These are phyloP conservation scores for Ditula angustiorana DNA, from an alignment of 2,888 invertebrate species.

Conservation along the genomic window DNA sequence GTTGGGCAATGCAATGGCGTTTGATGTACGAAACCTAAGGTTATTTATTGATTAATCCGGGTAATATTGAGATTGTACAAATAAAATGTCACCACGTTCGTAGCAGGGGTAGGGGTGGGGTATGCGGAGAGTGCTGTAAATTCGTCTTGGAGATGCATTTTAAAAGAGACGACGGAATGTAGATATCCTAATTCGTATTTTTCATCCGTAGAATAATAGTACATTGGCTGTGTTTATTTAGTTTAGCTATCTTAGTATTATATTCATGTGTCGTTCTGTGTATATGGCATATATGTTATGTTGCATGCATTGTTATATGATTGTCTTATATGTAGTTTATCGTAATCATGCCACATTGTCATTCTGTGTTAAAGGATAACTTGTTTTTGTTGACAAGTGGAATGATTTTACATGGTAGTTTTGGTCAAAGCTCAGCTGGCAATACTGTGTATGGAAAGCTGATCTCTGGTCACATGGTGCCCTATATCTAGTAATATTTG, in stretches of 20 bases:
- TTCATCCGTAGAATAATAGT: slow-evolving; percentile 11
- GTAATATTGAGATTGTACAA: neutral
- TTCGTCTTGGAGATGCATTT: neutral
- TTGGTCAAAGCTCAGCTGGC: slow-evolving; percentile 1
- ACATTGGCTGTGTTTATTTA: slow-evolving; percentile 13
- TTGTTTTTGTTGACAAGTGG: slow-evolving; percentile 7
- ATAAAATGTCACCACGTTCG: slow-evolving; percentile 3
- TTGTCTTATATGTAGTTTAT: slow-evolving; percentile 14
- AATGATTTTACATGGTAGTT: neutral
- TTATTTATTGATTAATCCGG: neutral
- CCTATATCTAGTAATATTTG: slow-evolving; percentile 42
- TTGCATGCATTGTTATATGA: slow-evolving; percentile 68
- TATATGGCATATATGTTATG: slow-evolving; percentile 51
- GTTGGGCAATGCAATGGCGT: no score
- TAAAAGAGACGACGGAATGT: slow-evolving; percentile 1
- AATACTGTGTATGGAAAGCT: neutral
- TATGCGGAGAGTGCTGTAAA: slow-evolving; percentile 18
- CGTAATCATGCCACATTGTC: slow-evolving; percentile 19
- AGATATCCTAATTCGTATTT: slow-evolving; percentile 1
- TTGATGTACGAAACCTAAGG: no score
- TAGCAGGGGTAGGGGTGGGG: neutral
- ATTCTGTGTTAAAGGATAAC: neutral
- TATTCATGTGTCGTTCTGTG: slow-evolving; percentile 45
- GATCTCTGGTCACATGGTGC: slow-evolving; percentile 19
- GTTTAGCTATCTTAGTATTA: slow-evolving; percentile 46